phyloP scores from a whole-genome alignment of 2,113 vertebrate genomes.

The Clarias batrachus region DNA sequence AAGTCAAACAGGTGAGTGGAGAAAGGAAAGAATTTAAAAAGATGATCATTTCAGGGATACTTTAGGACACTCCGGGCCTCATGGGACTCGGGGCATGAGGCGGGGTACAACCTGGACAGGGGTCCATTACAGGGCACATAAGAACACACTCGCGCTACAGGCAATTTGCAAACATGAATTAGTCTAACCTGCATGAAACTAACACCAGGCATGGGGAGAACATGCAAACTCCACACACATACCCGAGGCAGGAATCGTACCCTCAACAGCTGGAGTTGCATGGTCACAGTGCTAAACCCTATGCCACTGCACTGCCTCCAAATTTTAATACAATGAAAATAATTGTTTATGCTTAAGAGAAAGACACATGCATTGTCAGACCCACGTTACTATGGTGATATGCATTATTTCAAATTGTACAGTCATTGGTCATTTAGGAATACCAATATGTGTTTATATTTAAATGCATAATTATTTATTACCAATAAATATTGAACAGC shows the following conservation, averaged over 20 bases:
- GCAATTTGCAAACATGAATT: too few species aligned
- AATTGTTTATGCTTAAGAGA: background rate
- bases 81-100: too few species aligned
- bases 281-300: too few species aligned
- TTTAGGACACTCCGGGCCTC: background rate
- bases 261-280: too few species aligned
- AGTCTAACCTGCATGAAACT: too few species aligned
- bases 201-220: too few species aligned
- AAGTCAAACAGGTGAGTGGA: conserved; percentile 55
- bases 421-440: background rate
- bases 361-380: background rate
- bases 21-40: background rate
- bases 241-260: too few species aligned
- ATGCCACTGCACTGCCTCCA: too few species aligned
- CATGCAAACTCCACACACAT: too few species aligned
- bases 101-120: too few species aligned
- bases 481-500: background rate
- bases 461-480: background rate
- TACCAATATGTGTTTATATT: background rate
- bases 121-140: too few species aligned
- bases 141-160: too few species aligned
- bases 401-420: background rate
- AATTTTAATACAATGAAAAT: background rate
- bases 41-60: background rate
- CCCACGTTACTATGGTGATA: background rate